Conservation (phyloP, 2,888 invertebrate genomes). For the Poecilus cupreus region DNA sequence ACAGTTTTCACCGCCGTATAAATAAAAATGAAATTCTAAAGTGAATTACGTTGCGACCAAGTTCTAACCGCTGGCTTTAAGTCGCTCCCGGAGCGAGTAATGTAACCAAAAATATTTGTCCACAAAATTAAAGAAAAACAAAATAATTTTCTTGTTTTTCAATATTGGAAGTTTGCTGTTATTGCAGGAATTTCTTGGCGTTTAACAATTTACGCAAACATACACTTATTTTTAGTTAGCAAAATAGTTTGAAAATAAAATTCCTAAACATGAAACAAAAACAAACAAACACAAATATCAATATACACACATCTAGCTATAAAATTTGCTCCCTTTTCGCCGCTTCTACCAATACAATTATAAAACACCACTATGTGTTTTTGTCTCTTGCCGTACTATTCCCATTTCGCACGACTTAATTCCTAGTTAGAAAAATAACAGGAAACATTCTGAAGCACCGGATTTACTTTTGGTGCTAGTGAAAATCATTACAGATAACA, state of each 20-base stretch:
- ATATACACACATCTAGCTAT: too few species aligned
- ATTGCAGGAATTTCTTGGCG: neutral
- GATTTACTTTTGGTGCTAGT: too few species aligned
- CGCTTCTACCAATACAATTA: neutral
- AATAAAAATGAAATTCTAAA: constrained; percentile 52
- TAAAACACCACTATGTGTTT: too few species aligned
- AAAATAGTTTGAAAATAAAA: neutral
- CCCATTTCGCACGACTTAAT: too few species aligned
- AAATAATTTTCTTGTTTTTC: neutral
- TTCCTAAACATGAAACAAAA: neutral
- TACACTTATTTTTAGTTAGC: neutral
- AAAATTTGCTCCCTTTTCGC: too few species aligned
- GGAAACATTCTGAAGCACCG: too few species aligned
- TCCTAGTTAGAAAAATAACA: too few species aligned
- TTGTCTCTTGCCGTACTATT: too few species aligned
- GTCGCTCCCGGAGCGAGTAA: neutral
- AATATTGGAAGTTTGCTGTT: neutral
- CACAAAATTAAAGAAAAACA: constrained; percentile 33
- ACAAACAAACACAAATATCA: neutral
- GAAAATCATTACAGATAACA: too few species aligned
- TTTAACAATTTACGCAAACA: neutral
- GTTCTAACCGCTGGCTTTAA: neutral
- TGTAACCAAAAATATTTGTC: constrained; percentile 18
- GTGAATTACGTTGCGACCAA: constrained; percentile 29
- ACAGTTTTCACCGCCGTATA: constrained; percentile 30